These are phyloP conservation scores for Phrynosoma blainvillii DNA, from an alignment of 2,113 vertebrate genomes.

Conservation along the genomic window DNA sequence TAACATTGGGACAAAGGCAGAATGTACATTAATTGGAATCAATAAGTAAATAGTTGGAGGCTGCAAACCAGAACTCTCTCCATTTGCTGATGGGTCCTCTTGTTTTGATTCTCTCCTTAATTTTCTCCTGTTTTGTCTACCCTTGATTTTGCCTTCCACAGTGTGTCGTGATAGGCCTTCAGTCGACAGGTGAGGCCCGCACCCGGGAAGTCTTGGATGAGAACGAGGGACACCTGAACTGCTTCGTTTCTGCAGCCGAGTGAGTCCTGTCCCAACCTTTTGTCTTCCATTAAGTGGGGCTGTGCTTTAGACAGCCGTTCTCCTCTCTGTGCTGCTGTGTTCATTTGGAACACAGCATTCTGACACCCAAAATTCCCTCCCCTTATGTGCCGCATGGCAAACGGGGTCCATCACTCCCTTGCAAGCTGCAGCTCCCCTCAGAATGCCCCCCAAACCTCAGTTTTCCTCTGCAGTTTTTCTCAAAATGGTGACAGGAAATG, in stretches of 20 bases:
- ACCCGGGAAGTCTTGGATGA: slow-evolving; percentile 95
- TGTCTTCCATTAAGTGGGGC: accelerated
- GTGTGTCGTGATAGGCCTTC: slow-evolving; percentile 96
- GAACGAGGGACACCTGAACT: slow-evolving; percentile 91
- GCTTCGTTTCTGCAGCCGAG: slow-evolving; percentile 96
- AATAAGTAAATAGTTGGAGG: too few relatives aligned
- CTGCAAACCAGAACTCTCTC: too few relatives aligned
- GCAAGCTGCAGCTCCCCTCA: background rate
- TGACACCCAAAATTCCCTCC: background rate
- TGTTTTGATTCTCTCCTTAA: background rate
- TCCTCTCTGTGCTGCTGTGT: too few relatives aligned
- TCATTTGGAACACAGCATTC: background rate
- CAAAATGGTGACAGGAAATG: too few relatives aligned
- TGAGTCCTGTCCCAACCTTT: slow-evolving; percentile 70
- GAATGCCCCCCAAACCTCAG: too few relatives aligned
- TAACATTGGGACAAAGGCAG: too few relatives aligned
- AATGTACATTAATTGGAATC: too few relatives aligned
- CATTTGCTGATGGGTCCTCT: background rate
- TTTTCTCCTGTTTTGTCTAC: background rate
- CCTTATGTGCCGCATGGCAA: too few relatives aligned
- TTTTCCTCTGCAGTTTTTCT: too few relatives aligned
- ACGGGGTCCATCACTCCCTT: background rate
- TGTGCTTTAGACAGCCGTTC: background rate
- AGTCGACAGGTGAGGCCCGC: slow-evolving; percentile 95
- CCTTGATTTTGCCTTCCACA: slow-evolving; percentile 47